Conservation (phyloP, 2,797 vertebrate genomes). For the Sorex maritimensis region DNA sequence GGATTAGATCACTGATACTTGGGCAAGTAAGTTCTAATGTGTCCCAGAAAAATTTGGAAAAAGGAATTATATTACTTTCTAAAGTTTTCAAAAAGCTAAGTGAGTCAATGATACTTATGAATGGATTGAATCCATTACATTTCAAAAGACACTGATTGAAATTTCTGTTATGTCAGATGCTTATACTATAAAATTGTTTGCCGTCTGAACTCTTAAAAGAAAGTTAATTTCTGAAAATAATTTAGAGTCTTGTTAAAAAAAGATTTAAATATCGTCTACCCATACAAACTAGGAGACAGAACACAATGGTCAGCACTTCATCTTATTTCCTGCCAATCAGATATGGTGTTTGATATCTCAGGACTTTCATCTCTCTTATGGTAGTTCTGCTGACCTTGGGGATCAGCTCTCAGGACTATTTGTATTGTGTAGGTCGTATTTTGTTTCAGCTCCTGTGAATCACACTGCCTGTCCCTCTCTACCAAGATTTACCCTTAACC, state of each 20-base stretch:
- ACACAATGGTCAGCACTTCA: too few species aligned
- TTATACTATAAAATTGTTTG: background rate
- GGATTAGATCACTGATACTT: too few species aligned
- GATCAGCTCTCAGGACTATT: background rate
- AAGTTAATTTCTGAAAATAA: background rate
- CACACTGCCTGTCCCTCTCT: background rate
- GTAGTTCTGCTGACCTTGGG: background rate
- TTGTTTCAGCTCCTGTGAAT: background rate
- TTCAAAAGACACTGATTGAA: background rate
- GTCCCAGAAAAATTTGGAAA: background rate
- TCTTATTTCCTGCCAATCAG: background rate
- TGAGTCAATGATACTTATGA: constrained; percentile 31
- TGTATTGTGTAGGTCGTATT: background rate
- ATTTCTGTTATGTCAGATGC: background rate
- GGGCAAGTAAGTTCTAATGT: background rate
- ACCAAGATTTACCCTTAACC: background rate
- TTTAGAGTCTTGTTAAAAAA: background rate
- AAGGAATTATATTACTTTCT: constrained; percentile 29
- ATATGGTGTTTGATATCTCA: background rate
- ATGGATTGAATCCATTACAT: constrained; percentile 35
- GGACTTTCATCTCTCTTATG: background rate
- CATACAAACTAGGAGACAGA: background rate
- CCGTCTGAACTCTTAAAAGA: constrained; percentile 30
- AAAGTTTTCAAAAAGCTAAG: background rate
- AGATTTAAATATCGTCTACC: background rate